Conservation (phyloP, 92 coral and sea anemone species). For the Palythoa caribaeorum region DNA sequence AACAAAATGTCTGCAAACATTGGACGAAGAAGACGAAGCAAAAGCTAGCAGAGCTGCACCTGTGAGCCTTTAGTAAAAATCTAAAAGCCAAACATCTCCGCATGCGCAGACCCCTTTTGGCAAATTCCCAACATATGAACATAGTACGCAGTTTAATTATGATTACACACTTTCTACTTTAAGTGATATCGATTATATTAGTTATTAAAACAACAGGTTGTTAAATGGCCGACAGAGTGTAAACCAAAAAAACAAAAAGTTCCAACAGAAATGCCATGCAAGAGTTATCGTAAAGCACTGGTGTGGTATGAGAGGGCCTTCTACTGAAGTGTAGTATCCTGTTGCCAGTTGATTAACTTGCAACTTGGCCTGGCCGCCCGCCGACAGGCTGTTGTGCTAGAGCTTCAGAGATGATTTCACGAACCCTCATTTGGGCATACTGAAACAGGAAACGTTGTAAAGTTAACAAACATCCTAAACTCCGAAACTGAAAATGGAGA, state of each 20-base stretch:
- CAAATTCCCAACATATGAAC: constrained; percentile 1
- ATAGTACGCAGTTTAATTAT: neutral
- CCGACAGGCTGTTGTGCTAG: constrained; percentile 39
- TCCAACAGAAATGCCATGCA: constrained; percentile 1
- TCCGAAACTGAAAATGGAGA: too few species aligned
- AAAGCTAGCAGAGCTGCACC: too few species aligned
- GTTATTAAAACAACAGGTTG: constrained; percentile 24
- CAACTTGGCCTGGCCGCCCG: constrained; percentile 38
- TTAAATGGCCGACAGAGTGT: constrained; percentile 31
- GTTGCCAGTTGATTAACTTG: constrained; percentile 30
- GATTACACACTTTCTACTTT: constrained; percentile 14
- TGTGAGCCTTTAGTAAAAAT: neutral
- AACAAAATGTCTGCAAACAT: too few species aligned
- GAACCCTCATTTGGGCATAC: constrained; percentile 76
- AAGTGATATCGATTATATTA: constrained; percentile 17
- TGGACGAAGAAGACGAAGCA: neutral
- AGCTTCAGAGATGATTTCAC: constrained; percentile 58
- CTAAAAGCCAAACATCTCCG: neutral
- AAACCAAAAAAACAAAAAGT: constrained; percentile 21
- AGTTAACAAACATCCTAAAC: neutral
- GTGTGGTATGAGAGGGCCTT: constrained; percentile 17
- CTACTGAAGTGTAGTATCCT: neutral
- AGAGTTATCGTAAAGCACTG: constrained; percentile 7
- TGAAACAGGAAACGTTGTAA: neutral
- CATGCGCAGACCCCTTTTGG: neutral